Evolutionary conservation across 2,797 vertebrate species (phyloP), one percentile per base, ranked within the genome.

Genomic region (Smutsia temminckii): DNA sequence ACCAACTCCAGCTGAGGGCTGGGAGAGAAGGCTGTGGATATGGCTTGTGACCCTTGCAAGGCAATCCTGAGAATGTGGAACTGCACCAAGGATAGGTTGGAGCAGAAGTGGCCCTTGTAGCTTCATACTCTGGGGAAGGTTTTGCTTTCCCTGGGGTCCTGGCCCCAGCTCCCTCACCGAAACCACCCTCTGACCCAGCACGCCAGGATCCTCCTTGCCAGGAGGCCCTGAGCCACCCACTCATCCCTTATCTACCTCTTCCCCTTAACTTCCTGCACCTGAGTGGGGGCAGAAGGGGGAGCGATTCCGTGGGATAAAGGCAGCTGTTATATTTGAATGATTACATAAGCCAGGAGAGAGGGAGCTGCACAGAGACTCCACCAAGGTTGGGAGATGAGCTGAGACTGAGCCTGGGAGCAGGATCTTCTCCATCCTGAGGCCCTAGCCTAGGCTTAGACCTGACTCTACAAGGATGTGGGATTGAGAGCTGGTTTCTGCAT

Each of bases 321-420:
- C 95, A 97, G 96, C 92, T 97, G 95, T 96, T 97, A 96, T 94
- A 97, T 97, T 97, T 97, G 97, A 97, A 83, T 93, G 85, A 97
- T 97, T 97, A 96, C 74, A 79, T 97, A 97, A 97, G 77, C 34
- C 79, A 83, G 68, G 80, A 89, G 91, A 77, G 40, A 94, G 77
- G 93, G 85, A 92, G 86, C 68, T 89, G 71, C 93, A 83, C 51
- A 8, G 85, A 91, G 93, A 93, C 49, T 94, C 75, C 71, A 66
- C 40, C 78, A 89, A 89, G 85, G 88, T 81, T 6, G 3, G 72
- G 61, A 92, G 86, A 55, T 66, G 87, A 85, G 81, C 75, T n/a
- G 78, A 90, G 72, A 53, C 66, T 86, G 21, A 66, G 83, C 27
- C 23, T 0, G 16, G 32, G 86, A 79, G 55, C 77, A 89, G n/a